A percentile compares a stretch with the other conserved stretches of the same genome.
These are phyloP conservation scores for Albula glossodonta DNA, from an alignment of 2,113 vertebrate species.

Conservation along the genomic window DNA sequence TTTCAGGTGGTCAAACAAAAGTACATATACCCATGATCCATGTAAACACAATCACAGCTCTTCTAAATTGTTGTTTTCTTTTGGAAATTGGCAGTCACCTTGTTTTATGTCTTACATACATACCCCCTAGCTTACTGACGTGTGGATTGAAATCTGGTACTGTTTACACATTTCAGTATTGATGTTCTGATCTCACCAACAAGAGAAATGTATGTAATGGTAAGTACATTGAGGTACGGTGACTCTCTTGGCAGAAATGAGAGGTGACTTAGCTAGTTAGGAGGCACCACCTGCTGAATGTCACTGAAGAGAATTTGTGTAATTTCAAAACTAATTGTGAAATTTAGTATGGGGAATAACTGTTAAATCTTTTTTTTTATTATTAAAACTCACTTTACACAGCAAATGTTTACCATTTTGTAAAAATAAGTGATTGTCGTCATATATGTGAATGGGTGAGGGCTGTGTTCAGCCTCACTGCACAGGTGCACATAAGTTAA, in stretches of 20 bases:
- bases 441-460: neutral
- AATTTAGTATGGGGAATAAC: neutral
- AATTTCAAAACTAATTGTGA: neutral
- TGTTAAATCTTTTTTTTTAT: neutral
- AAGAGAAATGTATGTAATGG: neutral
- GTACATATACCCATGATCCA: neutral
- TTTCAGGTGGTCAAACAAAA: neutral
- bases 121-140: neutral
- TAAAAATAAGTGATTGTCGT: neutral
- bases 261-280: neutral
- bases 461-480: neutral
- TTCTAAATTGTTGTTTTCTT: neutral
- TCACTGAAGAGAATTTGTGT: neutral
- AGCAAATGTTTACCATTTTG: neutral
- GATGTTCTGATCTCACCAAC: neutral
- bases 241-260: neutral
- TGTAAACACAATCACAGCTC: neutral
- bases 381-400: neutral
- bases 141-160: too few species aligned
- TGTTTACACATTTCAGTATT: too few species aligned
- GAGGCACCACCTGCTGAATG: neutral
- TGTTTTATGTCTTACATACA: neutral
- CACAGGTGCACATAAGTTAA: neutral
- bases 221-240: neutral
- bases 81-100: neutral